Evolutionary conservation across 2,888 invertebrate genomes (phyloP).

Genomic region (Phalangium opilio): DNA sequence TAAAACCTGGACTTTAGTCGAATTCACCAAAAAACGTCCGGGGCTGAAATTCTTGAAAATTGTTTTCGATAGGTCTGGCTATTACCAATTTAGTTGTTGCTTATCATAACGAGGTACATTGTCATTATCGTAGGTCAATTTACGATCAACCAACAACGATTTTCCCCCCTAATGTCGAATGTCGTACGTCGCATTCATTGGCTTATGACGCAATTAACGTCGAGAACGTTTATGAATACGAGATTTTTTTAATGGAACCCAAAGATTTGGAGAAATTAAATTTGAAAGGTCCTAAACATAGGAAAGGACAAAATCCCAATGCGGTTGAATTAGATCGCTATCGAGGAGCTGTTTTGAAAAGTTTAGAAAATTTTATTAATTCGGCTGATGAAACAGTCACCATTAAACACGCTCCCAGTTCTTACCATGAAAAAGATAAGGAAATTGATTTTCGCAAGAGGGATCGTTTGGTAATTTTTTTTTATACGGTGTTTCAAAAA

Average conservation of each 20-base stretch:
- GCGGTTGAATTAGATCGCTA: background rate
- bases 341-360: no score
- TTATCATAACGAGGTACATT: no score
- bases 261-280: no score
- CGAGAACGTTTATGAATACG: slow-evolving; percentile 2
- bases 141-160: slow-evolving; percentile 25
- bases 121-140: slow-evolving; percentile 23
- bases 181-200: slow-evolving; percentile 30
- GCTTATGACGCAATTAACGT: slow-evolving; percentile 22
- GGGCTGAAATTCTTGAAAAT: slow-evolving; percentile 29
- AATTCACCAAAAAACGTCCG: slow-evolving; percentile 29
- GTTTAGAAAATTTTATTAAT: no score
- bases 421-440: background rate
- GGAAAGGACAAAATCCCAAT: no score
- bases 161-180: slow-evolving; percentile 31
- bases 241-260: no score
- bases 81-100: background rate
- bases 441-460: no score
- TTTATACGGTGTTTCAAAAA: no score
- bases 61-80: slow-evolving; percentile 31
- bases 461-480: no score
- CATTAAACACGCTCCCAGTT: no score
- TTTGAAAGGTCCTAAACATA: no score
- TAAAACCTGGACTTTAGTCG: slow-evolving; percentile 32
- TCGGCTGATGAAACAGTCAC: no score